Percentiles rank a stretch among this genome's conserved stretches.
Conservation (phyloP, 2,888 invertebrate genomes). For the Orthosia gothica region DNA sequence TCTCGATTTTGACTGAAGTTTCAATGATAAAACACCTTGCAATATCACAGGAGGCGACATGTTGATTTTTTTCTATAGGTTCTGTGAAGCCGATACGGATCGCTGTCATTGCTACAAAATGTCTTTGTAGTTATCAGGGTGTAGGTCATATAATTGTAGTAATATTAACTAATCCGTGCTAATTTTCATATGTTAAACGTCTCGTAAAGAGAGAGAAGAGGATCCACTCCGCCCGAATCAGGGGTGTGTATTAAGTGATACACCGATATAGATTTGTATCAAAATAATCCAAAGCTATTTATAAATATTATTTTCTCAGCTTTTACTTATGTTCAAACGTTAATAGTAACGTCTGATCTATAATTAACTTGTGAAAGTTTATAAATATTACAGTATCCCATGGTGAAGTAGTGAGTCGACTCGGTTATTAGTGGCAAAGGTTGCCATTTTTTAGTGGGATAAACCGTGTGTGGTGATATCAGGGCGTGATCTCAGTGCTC, state of each 20-base stretch:
- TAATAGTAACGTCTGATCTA: constrained; percentile 91
- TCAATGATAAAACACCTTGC: constrained; percentile 87
- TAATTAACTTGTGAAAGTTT: constrained; percentile 91
- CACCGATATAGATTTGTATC: constrained; percentile 91
- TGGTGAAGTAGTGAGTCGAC: constrained; percentile 85
- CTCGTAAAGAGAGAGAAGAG: constrained; percentile 87
- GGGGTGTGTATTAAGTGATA: constrained; percentile 91
- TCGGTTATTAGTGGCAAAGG: constrained; percentile 86
- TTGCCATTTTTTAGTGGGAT: constrained; percentile 91
- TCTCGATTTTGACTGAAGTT: constrained; percentile 83
- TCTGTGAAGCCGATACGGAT: constrained; percentile 91
- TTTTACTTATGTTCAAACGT: constrained; percentile 92
- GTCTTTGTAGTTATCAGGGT: constrained; percentile 91
- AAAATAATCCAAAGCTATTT: constrained; percentile 92
- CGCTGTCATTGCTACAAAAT: constrained; percentile 91
- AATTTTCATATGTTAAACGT: constrained; percentile 86
- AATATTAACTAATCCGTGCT: constrained; percentile 87
- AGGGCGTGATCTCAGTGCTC: constrained; percentile 84
- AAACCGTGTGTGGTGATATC: constrained; percentile 85
- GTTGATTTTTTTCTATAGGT: constrained; percentile 91
- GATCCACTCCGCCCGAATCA: constrained; percentile 89
- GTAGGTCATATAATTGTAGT: constrained; percentile 91
- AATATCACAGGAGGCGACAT: constrained; percentile 89
- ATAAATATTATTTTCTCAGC: constrained; percentile 92
- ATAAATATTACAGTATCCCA: constrained; percentile 90